Evolutionary conservation across 2,797 vertebrate genomes (phyloP).

Genomic region (Coranthus polyacanthus): DNA sequence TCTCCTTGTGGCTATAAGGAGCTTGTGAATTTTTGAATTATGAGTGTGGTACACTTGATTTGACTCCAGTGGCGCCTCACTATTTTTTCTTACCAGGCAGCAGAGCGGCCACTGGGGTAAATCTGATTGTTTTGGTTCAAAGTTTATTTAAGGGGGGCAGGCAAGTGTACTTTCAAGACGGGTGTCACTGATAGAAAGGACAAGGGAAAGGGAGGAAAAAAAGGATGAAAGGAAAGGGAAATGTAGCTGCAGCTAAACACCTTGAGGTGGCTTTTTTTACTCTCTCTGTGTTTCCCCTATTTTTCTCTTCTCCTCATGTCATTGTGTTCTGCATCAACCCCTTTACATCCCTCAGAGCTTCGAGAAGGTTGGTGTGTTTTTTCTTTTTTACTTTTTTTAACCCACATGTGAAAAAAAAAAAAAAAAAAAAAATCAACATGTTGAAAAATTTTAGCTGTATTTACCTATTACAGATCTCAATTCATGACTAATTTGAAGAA

Average conservation of each 20-base stretch:
- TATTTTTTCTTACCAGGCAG: conserved; percentile 64
- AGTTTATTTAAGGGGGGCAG: conserved; percentile 76
- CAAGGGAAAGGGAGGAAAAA: conserved; percentile 64
- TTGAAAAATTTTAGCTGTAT: conserved; percentile 81
- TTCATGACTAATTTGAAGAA: conserved; percentile 79
- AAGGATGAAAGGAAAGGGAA: conserved; percentile 84
- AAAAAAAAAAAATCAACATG: conserved; percentile 80
- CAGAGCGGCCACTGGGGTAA: conserved; percentile 80
- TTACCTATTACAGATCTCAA: conserved; percentile 80
- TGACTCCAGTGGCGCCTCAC: conserved; percentile 80
- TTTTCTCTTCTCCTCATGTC: conserved; percentile 99
- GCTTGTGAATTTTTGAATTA: conserved; percentile 81
- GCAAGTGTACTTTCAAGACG: conserved; percentile 79
- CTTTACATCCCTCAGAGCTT: conserved; percentile 99
- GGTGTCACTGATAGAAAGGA: conserved; percentile 81
- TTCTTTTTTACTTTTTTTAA: conserved; percentile 99
- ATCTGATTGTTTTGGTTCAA: conserved; percentile 83
- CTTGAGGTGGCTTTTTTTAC: conserved; percentile 99
- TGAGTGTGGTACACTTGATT: conserved; percentile 81
- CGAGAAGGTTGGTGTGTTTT: conserved; percentile 99
- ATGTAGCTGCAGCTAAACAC: conserved; percentile 95
- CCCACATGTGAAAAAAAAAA: conserved; percentile 92
- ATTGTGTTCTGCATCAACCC: conserved; percentile 99
- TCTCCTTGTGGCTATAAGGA: conserved; percentile 81
- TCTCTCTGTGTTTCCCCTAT: conserved; percentile 99